Evolutionary conservation across 2,113 vertebrate genomes (phyloP), one percentile per base, ranked within the genome.

Genomic region (Apeltes quadracus): DNA sequence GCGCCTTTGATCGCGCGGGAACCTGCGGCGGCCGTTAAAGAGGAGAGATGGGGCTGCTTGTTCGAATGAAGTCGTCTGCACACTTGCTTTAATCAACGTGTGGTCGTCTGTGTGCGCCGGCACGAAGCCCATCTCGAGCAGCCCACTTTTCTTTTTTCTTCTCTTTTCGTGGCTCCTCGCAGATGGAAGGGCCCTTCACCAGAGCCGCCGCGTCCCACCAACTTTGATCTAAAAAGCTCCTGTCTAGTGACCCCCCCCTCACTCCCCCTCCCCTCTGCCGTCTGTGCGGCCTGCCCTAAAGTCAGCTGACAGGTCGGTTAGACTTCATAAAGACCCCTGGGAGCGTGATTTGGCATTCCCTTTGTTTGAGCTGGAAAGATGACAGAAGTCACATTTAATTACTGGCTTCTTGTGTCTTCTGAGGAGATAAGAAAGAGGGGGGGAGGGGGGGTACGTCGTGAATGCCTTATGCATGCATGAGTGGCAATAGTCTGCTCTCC

Each of bases 311-410:
- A 80, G 67, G 66, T 76, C 79, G 79, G 83, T 89, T 87, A 73
- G 72, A 72, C 79, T 86, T 83, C 72, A 88, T 81, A 78, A 79
- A 81, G 46, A 43, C 81, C 66, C 64, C 66, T 72, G 75, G 58
- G 84, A 86, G 82, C 61, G 53, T 57, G 67, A 70, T 76, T 78
- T 58, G 36, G 77, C 70, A 54, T 90, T 89, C 86, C 61, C 83
- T 86, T 88, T 88, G 77, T 89, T 79, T 81, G 83, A 86, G 66
- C 67, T 70, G 70, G 75, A 75, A 84, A 82, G 84, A 89, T 90
- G 88, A 89, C 85, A 88, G 76, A 73, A 92, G 85, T 89, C 84
- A 82, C 74, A 89, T 88, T 89, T 88, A 87, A 90, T 90, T 87
- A 88, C 25, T 7, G n/a, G 82, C 25, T 81, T 80, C 80, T 68